A percentile compares a stretch with the other conserved stretches of the same genome.
These are phyloP conservation scores for Platorchestia sp. DNA, from an alignment of 1,140 invertebrate genomes.

Conservation along the genomic window DNA sequence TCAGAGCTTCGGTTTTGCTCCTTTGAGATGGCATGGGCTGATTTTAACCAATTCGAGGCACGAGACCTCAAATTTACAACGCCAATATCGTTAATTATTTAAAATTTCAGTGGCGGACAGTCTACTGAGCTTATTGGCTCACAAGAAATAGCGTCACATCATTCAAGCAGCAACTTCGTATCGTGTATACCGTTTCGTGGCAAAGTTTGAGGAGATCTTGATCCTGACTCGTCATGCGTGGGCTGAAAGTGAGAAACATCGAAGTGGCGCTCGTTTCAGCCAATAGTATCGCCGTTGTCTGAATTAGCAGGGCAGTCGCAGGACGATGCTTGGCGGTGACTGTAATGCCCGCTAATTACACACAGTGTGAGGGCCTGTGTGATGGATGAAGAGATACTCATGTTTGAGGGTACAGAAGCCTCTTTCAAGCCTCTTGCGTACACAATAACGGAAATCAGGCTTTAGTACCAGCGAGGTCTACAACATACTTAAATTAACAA, in stretches of 20 bases:
- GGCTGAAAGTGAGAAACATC: not conserved
- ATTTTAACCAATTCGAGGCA: not conserved
- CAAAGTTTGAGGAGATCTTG: not conserved
- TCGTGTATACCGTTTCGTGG: not conserved
- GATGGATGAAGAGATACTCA: not conserved
- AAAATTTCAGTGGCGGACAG: not conserved
- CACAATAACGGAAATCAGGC: not conserved
- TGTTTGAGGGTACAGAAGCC: not conserved
- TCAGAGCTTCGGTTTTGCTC: not conserved
- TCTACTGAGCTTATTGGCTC: not conserved
- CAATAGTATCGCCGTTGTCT: not conserved
- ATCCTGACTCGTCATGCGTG: too few relatives aligned
- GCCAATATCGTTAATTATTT: not conserved
- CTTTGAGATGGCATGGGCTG: not conserved
- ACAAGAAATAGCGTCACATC: not conserved
- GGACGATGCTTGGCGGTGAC: constrained; percentile 16
- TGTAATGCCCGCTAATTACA: constrained; percentile 33
- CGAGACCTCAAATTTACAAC: not conserved
- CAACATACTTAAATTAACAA: not conserved
- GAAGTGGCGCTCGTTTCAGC: not conserved
- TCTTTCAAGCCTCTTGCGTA: not conserved
- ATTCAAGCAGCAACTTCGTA: not conserved
- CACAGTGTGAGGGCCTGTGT: not conserved
- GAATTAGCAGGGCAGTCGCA: not conserved
- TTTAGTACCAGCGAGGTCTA: not conserved